Conservation (phyloP, 2,888 invertebrate genomes). For the Lithophane leautieri region DNA sequence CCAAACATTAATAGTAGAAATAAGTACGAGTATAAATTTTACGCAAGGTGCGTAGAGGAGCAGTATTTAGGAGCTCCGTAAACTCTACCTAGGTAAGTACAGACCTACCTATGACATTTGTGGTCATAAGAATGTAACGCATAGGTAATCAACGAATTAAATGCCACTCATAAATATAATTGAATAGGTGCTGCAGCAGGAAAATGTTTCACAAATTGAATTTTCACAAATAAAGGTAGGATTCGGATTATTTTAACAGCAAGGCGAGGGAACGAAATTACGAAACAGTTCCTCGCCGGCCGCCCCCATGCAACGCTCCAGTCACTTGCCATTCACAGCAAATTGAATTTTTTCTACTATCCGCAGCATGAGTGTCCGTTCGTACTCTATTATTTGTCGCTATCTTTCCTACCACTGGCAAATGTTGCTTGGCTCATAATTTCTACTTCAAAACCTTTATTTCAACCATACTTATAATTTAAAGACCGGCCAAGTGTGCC, state of each 20-base stretch:
- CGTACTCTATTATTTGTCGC: slow-evolving; percentile 5
- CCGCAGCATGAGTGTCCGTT: neutral
- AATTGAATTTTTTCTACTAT: slow-evolving; percentile 5
- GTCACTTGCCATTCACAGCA: neutral
- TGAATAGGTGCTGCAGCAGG: neutral
- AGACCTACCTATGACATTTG: neutral
- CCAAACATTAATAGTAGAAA: neutral
- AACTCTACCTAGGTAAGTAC: too few relatives aligned
- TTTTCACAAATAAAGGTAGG: neutral
- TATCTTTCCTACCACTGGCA: neutral
- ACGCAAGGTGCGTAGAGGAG: neutral
- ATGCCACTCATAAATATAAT: neutral
- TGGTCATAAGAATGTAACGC: neutral
- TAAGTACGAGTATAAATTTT: neutral
- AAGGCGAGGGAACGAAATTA: neutral
- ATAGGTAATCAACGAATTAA: neutral
- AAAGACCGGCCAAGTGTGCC: neutral
- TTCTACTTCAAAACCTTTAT: neutral
- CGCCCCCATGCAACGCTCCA: slow-evolving; percentile 1
- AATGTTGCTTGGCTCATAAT: neutral
- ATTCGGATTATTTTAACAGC: neutral
- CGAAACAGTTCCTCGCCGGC: neutral
- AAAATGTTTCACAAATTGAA: slow-evolving; percentile 1
- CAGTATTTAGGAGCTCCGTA: neutral
- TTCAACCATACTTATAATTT: neutral